phyloP scores from a whole-genome alignment of 2,797 vertebrate genomes.

The Poecilia velifera region DNA sequence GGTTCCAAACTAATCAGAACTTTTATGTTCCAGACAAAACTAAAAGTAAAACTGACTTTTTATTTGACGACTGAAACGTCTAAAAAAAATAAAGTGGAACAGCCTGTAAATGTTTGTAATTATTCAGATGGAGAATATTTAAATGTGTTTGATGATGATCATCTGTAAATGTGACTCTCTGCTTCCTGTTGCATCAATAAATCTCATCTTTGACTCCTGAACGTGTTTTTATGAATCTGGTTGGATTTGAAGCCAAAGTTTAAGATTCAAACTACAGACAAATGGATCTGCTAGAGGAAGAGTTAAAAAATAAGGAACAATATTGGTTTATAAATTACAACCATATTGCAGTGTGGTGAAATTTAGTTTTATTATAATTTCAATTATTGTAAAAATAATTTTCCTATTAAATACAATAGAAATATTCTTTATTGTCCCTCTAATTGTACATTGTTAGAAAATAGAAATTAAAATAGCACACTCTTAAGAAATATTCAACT shows the following conservation, averaged over 20 bases:
- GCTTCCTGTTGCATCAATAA: conserved; percentile 59
- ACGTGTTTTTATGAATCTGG: background rate
- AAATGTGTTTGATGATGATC: conserved; percentile 48
- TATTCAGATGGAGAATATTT: conserved; percentile 64
- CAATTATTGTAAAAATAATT: background rate
- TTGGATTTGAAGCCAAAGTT: background rate
- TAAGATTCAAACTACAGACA: background rate
- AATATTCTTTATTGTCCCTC: background rate
- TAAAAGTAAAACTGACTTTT: background rate
- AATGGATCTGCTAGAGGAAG: background rate
- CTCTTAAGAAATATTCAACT: too few species aligned
- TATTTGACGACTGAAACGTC: background rate
- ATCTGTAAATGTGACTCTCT: background rate
- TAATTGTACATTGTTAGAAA: too few species aligned
- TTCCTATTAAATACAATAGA: background rate
- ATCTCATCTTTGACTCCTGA: conserved; percentile 29
- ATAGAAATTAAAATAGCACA: too few species aligned
- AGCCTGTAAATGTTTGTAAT: conserved; percentile 72
- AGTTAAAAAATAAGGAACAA: too few species aligned
- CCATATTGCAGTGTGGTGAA: background rate
- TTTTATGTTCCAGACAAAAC: background rate
- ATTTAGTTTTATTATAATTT: background rate
- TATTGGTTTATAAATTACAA: background rate
- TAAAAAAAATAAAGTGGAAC: background rate
- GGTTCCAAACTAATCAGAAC: background rate